These are phyloP conservation scores for Xenentodon cancila DNA, from an alignment of 2,797 vertebrate genomes.

Conservation along the genomic window DNA sequence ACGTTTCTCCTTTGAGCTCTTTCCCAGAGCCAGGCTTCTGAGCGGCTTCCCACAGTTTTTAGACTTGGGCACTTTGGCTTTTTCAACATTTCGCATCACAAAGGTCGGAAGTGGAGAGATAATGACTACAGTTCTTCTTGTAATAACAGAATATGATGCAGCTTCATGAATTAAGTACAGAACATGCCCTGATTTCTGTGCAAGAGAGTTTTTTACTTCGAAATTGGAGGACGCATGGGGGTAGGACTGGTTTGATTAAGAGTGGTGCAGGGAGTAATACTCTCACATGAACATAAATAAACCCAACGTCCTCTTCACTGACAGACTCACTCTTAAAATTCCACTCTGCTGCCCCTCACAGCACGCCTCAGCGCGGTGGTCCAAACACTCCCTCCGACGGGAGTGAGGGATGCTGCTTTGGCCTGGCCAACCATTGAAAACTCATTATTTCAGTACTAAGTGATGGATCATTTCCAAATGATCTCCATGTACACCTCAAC, in stretches of 20 bases:
- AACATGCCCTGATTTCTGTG: slow-evolving; percentile 45
- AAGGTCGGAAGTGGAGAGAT: slow-evolving; percentile 12
- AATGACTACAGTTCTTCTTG: slow-evolving; percentile 10
- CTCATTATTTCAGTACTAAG: slow-evolving; percentile 86
- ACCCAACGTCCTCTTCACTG: slow-evolving; percentile 35
- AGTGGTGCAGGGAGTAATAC: slow-evolving; percentile 45
- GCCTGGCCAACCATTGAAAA: slow-evolving; percentile 83
- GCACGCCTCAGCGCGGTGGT: slow-evolving; percentile 44
- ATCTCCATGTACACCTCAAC: slow-evolving; percentile 81
- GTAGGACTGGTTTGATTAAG: slow-evolving; percentile 59
- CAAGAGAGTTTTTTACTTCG: slow-evolving; percentile 52
- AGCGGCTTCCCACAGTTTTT: too few relatives aligned
- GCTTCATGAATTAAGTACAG: slow-evolving; percentile 28
- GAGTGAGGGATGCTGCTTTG: slow-evolving; percentile 59
- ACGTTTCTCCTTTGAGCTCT: too few relatives aligned
- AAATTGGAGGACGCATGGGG: slow-evolving; percentile 47
- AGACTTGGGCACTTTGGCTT: slow-evolving; percentile 13
- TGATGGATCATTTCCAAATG: slow-evolving; percentile 86
- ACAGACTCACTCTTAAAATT: slow-evolving; percentile 27
- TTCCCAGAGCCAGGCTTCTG: too few relatives aligned
- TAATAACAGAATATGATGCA: slow-evolving; percentile 31
- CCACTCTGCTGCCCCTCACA: slow-evolving; percentile 45
- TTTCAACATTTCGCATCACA: slow-evolving; percentile 29
- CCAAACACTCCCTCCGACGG: slow-evolving; percentile 59
- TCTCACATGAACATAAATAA: slow-evolving; percentile 35